A percentile compares a stretch with the other conserved stretches of the same genome.
These are phyloP conservation scores for Yasuhikotakia modesta DNA, from an alignment of 2,797 vertebrate genomes.

Conservation along the genomic window DNA sequence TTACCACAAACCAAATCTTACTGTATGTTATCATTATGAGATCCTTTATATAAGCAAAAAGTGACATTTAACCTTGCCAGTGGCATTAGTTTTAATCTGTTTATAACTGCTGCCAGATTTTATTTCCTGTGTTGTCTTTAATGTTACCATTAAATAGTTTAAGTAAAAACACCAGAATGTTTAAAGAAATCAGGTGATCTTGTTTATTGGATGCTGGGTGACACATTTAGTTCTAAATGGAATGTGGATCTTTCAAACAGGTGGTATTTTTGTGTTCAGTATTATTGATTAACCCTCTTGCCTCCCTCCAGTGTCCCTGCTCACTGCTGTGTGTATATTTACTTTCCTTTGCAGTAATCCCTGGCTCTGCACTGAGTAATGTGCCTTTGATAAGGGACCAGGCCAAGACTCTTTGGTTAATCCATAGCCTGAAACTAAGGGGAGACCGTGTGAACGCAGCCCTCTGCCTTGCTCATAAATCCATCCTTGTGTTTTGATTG, in stretches of 20 bases:
- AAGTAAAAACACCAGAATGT: neutral
- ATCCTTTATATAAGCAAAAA: neutral
- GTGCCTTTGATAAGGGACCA: conserved; percentile 83
- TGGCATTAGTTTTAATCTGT: neutral
- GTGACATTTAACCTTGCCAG: neutral
- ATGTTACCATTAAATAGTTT: neutral
- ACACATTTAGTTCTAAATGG: neutral
- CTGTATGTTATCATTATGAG: neutral
- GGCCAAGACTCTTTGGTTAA: conserved; percentile 76
- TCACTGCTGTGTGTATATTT: conserved; percentile 82
- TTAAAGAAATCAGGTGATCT: neutral
- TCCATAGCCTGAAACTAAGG: conserved; percentile 69
- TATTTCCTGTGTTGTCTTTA: neutral
- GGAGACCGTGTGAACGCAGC: conserved; percentile 70
- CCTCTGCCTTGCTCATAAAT: conserved; percentile 67
- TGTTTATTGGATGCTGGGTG: neutral
- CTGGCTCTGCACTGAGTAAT: conserved; percentile 99
- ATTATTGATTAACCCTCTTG: conserved; percentile 42
- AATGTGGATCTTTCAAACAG: conserved; percentile 24
- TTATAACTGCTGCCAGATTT: neutral
- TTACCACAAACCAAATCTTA: neutral
- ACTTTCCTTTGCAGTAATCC: conserved; percentile 98
- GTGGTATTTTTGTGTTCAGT: conserved; percentile 39
- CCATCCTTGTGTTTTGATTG: conserved; percentile 62
- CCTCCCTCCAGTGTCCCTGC: conserved; percentile 59